phyloP scores from a whole-genome alignment of 30 jellyfish, hydroid and myxozoan genomes.

The Nemopilema nomurai region DNA sequence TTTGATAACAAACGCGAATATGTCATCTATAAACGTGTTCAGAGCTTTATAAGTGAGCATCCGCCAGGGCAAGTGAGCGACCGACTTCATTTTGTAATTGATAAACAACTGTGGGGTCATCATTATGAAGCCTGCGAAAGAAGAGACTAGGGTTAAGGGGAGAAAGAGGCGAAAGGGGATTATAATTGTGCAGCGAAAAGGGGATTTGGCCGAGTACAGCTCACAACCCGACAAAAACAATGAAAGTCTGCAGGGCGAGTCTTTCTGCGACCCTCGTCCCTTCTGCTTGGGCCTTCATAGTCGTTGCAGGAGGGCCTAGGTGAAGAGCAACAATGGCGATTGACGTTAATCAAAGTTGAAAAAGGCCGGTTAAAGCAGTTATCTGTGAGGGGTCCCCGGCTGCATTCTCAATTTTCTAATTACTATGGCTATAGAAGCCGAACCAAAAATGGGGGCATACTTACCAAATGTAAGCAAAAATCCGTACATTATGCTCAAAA shows the following conservation, averaged over 20 bases:
- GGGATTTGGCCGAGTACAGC: too few relatives aligned
- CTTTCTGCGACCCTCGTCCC: too few relatives aligned
- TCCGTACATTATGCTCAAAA: slow-evolving; percentile 92
- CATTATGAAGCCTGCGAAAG: slow-evolving; percentile 81
- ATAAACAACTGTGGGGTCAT: slow-evolving; percentile 99
- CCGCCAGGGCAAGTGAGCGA: slow-evolving; percentile 99
- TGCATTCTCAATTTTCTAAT: too few relatives aligned
- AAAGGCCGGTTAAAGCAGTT: too few relatives aligned
- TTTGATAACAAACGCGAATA: slow-evolving; percentile 96
- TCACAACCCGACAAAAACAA: too few relatives aligned
- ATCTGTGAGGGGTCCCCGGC: too few relatives aligned
- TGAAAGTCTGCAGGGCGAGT: too few relatives aligned
- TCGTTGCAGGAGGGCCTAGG: too few relatives aligned
- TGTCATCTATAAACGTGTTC: slow-evolving; percentile 96
- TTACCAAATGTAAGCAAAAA: slow-evolving; percentile 91
- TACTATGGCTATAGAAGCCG: background rate
- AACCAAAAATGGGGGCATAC: background rate
- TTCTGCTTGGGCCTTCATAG: too few relatives aligned
- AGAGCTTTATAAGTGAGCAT: slow-evolving; percentile 97
- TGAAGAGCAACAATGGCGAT: too few relatives aligned
- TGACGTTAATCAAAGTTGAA: too few relatives aligned
- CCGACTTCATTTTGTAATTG: slow-evolving; percentile 95
- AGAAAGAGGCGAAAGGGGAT: background rate
- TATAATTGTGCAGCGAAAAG: too few relatives aligned
- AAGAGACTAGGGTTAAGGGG: background rate